A percentile compares a stretch with the other conserved stretches of the same genome.
These are phyloP conservation scores for Nannoperca obscura DNA, from an alignment of 2,797 vertebrate species.

Conservation along the genomic window DNA sequence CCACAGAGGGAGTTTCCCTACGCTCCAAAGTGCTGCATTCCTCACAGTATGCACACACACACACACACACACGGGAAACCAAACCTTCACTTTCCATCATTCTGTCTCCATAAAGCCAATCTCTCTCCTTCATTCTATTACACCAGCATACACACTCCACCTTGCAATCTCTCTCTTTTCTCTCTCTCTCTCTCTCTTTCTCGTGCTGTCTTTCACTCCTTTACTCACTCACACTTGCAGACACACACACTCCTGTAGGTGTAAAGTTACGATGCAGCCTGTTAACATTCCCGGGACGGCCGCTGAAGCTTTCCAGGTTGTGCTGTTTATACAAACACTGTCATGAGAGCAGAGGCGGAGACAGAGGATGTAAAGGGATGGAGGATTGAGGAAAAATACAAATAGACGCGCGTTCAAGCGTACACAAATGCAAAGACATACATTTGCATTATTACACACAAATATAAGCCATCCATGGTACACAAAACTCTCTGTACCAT, in stretches of 20 bases:
- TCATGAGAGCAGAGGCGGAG: slow-evolving; percentile 33
- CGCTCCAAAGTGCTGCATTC: slow-evolving; percentile 62
- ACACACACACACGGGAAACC: slow-evolving; percentile 33
- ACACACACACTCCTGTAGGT: slow-evolving; percentile 66
- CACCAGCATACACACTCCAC: slow-evolving; percentile 42
- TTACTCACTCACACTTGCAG: slow-evolving; percentile 37
- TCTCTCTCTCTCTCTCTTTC: background rate
- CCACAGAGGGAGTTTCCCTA: slow-evolving; percentile 63
- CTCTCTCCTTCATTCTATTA: slow-evolving; percentile 26
- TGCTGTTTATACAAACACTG: slow-evolving; percentile 70
- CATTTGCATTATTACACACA: background rate
- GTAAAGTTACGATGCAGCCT: slow-evolving; percentile 70
- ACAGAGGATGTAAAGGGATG: slow-evolving; percentile 38
- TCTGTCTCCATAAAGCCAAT: slow-evolving; percentile 38
- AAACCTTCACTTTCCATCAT: slow-evolving; percentile 55
- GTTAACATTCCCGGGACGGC: slow-evolving; percentile 69
- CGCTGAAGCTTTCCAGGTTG: slow-evolving; percentile 79
- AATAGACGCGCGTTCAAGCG: slow-evolving; percentile 26
- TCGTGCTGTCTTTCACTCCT: slow-evolving; percentile 3
- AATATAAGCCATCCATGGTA: background rate
- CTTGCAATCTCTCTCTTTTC: slow-evolving; percentile 6
- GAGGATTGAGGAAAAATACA: slow-evolving; percentile 2
- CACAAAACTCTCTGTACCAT: background rate
- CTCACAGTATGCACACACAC: slow-evolving; percentile 36
- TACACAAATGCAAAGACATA: background rate